These are phyloP conservation scores for Chaitophorus viminalis DNA, from an alignment of 2,888 invertebrate genomes.

Conservation along the genomic window DNA sequence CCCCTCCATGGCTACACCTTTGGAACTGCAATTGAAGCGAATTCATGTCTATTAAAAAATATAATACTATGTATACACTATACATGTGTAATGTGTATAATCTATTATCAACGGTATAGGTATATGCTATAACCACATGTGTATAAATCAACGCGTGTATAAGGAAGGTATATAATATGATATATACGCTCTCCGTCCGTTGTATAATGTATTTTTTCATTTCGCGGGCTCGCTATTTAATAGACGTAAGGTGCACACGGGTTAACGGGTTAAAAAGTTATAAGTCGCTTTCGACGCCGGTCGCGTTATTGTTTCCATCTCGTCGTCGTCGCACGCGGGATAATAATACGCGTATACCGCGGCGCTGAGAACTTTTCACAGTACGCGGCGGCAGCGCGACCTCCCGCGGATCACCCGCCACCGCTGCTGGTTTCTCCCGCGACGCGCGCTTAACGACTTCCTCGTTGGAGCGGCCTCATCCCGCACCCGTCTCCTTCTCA, in stretches of 20 bases:
- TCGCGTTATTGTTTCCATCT: background rate
- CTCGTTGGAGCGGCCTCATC: no score
- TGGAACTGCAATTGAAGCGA: no score
- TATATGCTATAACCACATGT: no score
- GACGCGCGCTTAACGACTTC: constrained; percentile 7
- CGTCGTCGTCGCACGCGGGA: background rate
- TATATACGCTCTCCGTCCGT: background rate
- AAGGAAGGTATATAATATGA: no score
- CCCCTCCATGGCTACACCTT: no score
- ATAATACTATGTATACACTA: no score
- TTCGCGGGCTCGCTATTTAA: background rate
- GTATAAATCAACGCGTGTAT: no score
- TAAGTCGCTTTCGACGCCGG: constrained; percentile 37
- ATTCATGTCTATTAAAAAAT: no score
- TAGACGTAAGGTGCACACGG: background rate
- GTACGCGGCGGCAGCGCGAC: background rate
- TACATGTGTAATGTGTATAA: no score
- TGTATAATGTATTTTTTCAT: no score
- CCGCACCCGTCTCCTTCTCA: background rate
- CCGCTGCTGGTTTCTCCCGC: background rate
- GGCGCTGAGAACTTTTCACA: constrained; percentile 5
- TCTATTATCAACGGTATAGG: no score
- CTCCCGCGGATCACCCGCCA: background rate
- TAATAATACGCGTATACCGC: no score
- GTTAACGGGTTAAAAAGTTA: constrained; percentile 40